Conservation (phyloP, 2,888 invertebrate genomes). For the Nomada fucata region DNA sequence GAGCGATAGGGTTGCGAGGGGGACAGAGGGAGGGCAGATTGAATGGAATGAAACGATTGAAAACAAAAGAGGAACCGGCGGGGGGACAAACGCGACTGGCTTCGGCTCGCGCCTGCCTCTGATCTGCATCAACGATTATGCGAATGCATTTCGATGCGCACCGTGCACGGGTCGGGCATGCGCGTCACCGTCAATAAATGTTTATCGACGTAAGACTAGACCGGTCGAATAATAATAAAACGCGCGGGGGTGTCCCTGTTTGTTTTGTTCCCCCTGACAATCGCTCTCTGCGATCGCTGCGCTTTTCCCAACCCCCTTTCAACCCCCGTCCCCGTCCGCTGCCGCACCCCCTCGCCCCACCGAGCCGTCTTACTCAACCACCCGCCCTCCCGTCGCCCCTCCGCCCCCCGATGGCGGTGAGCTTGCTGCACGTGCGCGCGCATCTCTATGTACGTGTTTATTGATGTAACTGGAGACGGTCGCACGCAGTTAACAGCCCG, state of each 20-base stretch:
- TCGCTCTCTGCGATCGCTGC: constrained; percentile 27
- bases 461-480: constrained; percentile 76
- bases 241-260: constrained; percentile 40
- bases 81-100: constrained; percentile 10
- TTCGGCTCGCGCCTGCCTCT: constrained; percentile 26
- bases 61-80: constrained; percentile 23
- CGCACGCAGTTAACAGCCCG: constrained; percentile 76
- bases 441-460: constrained; percentile 73
- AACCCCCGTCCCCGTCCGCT: not conserved
- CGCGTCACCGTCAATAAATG: constrained; percentile 66
- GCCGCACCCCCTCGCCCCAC: not conserved
- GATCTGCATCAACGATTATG: constrained; percentile 65
- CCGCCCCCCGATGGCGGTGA: constrained; percentile 7
- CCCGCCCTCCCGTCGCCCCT: constrained; percentile 7
- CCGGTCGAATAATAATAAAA: constrained; percentile 64
- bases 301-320: not conserved
- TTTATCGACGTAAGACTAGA: constrained; percentile 69
- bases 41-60: constrained; percentile 20
- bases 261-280: constrained; percentile 30
- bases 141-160: constrained; percentile 60
- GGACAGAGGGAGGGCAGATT: not conserved
- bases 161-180: constrained; percentile 50
- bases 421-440: constrained; percentile 70
- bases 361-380: not conserved
- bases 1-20: no score